These are phyloP conservation scores for Strigops habroptila DNA, from an alignment of 2,113 vertebrate species.

Conservation along the genomic window DNA sequence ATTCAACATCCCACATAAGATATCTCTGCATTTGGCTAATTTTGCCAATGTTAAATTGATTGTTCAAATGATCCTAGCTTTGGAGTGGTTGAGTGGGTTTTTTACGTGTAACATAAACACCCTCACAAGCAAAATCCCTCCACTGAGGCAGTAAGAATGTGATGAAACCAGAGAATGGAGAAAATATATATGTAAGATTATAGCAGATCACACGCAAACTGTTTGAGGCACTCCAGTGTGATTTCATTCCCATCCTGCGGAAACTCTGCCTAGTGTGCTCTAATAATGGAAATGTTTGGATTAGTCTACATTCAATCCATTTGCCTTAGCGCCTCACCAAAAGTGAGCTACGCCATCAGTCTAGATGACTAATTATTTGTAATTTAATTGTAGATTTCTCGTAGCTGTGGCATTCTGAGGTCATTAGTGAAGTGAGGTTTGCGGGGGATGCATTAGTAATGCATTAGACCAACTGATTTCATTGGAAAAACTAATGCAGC, in stretches of 20 bases:
- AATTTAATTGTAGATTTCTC: background rate
- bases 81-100: conserved; percentile 15
- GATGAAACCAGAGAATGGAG: conserved; percentile 57
- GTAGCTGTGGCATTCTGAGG: background rate
- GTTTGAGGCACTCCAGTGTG: background rate
- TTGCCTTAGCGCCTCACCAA: conserved; percentile 36
- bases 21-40: background rate
- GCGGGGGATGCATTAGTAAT: background rate
- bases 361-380: conserved; percentile 40
- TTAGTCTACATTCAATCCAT: conserved; percentile 23
- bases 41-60: conserved; percentile 21
- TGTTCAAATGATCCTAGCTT: conserved; percentile 1
- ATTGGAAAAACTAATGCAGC: background rate
- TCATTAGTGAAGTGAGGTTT: background rate
- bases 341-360: conserved; percentile 14
- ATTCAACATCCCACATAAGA: background rate
- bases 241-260: conserved; percentile 12
- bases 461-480: background rate
- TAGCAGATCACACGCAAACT: background rate
- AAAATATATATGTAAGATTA: conserved; percentile 32
- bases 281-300: conserved; percentile 64
- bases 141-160: conserved; percentile 12
- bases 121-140: conserved; percentile 46
- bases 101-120: conserved; percentile 41
- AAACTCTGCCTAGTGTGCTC: conserved; percentile 23